These are phyloP conservation scores for Dolichallabes microphthalmus DNA, from an alignment of 2,113 vertebrate genomes.

Conservation along the genomic window DNA sequence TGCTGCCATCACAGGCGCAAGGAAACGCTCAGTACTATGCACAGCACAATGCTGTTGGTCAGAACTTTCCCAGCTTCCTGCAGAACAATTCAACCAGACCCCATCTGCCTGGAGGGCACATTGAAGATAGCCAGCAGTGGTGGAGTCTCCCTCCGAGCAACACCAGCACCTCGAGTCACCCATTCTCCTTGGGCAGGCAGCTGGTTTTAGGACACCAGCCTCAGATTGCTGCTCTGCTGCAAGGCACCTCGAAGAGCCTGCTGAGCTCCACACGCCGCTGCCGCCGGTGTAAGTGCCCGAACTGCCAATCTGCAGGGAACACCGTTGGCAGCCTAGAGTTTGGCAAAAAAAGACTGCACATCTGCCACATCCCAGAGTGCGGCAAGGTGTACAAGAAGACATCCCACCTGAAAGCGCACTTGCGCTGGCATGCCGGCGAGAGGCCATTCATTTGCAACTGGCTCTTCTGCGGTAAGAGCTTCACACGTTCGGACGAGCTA, in stretches of 20 bases:
- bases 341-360: slow-evolving; percentile 81
- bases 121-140: slow-evolving; percentile 80
- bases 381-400: slow-evolving; percentile 87
- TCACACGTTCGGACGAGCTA: slow-evolving; percentile 84
- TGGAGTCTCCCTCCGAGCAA: slow-evolving; percentile 81
- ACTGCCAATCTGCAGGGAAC: slow-evolving; percentile 75
- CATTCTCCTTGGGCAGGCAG: slow-evolving; percentile 75
- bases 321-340: slow-evolving; percentile 67
- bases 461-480: slow-evolving; percentile 86
- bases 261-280: slow-evolving; percentile 80
- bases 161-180: slow-evolving; percentile 60
- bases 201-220: slow-evolving; percentile 80
- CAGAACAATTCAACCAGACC: slow-evolving; percentile 72
- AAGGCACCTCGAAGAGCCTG: slow-evolving; percentile 78
- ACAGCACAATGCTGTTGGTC: slow-evolving; percentile 72
- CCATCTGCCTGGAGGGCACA: slow-evolving; percentile 67
- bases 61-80: slow-evolving; percentile 78
- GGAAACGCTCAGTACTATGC: slow-evolving; percentile 72
- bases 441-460: slow-evolving; percentile 85
- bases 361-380: slow-evolving; percentile 83
- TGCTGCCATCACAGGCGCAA: slow-evolving; percentile 72
- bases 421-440: slow-evolving; percentile 85
- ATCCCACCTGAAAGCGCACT: slow-evolving; percentile 85
- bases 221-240: slow-evolving; percentile 78
- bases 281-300: slow-evolving; percentile 82